These are phyloP conservation scores for Hylomyscus alleni DNA, from an alignment of 2,797 vertebrate species.

Conservation along the genomic window DNA sequence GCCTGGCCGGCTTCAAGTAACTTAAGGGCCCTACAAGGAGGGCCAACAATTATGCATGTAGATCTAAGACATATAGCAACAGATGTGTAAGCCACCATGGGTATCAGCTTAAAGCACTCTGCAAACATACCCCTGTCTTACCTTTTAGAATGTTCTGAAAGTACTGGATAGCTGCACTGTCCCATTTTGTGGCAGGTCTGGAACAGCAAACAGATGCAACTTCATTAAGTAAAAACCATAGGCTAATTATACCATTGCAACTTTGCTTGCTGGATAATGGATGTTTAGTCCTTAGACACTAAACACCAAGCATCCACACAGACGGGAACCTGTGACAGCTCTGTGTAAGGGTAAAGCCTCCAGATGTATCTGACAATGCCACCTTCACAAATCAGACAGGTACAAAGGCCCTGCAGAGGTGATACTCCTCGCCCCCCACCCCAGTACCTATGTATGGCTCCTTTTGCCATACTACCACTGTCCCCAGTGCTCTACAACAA, in stretches of 20 bases:
- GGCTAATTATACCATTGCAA: background rate
- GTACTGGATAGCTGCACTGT: constrained; percentile 93
- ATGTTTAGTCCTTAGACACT: accelerated
- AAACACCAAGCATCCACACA: accelerated
- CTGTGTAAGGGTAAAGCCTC: background rate
- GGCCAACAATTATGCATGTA: accelerated
- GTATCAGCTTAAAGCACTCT: background rate
- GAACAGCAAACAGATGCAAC: constrained; percentile 65
- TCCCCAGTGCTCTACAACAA: background rate
- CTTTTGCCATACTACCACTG: background rate
- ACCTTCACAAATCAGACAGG: background rate
- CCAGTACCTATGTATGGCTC: background rate
- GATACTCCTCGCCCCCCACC: no score
- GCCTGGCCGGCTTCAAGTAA: no score
- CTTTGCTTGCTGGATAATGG: background rate
- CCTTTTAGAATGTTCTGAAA: constrained; percentile 93
- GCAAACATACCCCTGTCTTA: constrained; percentile 76
- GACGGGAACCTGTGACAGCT: background rate
- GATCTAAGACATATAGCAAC: background rate
- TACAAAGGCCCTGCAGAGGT: background rate
- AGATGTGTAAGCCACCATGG: background rate
- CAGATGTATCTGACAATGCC: accelerated
- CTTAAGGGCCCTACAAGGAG: background rate
- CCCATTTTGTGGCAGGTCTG: constrained; percentile 93
- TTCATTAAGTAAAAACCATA: constrained; percentile 20